Base-by-base conservation (phyloP, 2,888 invertebrate genomes). In the Blastobasis lacticolella region DNA sequence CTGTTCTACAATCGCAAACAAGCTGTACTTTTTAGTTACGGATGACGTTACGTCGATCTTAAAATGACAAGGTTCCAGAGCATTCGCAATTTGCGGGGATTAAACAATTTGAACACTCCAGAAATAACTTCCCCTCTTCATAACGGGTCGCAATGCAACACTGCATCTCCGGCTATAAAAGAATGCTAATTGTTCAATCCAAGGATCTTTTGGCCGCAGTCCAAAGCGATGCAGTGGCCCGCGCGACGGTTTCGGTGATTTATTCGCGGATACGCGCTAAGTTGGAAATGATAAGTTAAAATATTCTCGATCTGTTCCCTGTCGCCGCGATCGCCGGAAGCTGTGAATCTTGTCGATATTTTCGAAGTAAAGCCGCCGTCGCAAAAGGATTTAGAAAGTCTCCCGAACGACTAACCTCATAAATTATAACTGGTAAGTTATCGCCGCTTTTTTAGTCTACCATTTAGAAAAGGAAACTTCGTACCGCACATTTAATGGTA, bases 161-260 rank as follows among this genome's bases (percentile, higher is more conserved):
- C 50, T 47, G 23, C 23, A 23, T 50, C 51, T 50, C 54, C 50
- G 51, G 55, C 58, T 51, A 64, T 61, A 63, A 62, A 66, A 58
- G 56, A 57, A 55, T 57, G 57, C 61, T 65, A 67, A 68, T 66
- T 65, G 58, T 60, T 58, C 55, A 52, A 59, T 57, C 50, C 38
- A 9, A 9, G 49, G 54, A 60, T 60, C 58, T 57, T 59, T 61
- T 67, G 68, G 67, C 65, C 49, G 52, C 52, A 60, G 49, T 62
- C 68, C 68, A 67, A 63, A 60, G 52, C 57, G 54, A 49, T 61
- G 57, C 64, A 62, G 60, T 46, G 54, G 59, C 49, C 51, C 49
- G 43, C 45, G 41, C 43, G 51, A 37, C 54, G 52, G 48, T 55
- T 54, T 53, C 54, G 52, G 58, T 50, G 51, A 58, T 49, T 59